Evolutionary conservation across 1,140 invertebrate genomes (phyloP), one percentile per base, ranked within the genome.

Genomic region (Apis cerana): DNA sequence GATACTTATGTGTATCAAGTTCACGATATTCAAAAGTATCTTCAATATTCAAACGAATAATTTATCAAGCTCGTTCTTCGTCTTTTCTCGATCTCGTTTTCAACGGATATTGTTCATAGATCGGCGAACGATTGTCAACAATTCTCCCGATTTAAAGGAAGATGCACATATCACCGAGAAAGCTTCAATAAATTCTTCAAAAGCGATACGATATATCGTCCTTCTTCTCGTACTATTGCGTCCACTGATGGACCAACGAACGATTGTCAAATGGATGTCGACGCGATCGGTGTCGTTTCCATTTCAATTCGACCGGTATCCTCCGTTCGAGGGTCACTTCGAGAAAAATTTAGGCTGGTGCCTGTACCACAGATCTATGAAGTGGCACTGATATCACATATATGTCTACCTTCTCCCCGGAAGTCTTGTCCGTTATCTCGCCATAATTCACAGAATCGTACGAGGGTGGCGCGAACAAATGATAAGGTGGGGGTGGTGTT

Each of bases 401-500:
- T 65, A 95, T 94, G 84, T 95, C 93, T 62, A 93, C 89, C 78
- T 95, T 95, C 79, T 95, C 94, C 23, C 89, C 87, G 54, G 89
- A 86, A 0, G 88, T 83, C 64, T 94, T 94, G 83, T 92, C 92
- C 12, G 87, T 82, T 56, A 91, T 89, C 54, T 94, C 92, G 19
- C 87, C 89, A 69, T 94, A 92, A 76, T 93, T 93, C 5, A 95
- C 89, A 13, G 95, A 95, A 71, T 95, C 95, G 90, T 96, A 96
- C 7, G 94, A 91, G 1, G 95, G 95, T 1, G 95, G 95, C 12
- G 95, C 95, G 84, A 96, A 96, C 9, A 95, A 89, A 76, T 95
- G 95, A 89, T 96, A 96, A 0, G 95, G 94, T 0, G 95, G 95
- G 5, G 95, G 95, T 5, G 95, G 95, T 21, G 93, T 94, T 61